A percentile compares a stretch with the other conserved stretches of the same genome.
These are phyloP conservation scores for Rousettus madagascariensis DNA, from an alignment of 2,797 vertebrate species.

Conservation along the genomic window DNA sequence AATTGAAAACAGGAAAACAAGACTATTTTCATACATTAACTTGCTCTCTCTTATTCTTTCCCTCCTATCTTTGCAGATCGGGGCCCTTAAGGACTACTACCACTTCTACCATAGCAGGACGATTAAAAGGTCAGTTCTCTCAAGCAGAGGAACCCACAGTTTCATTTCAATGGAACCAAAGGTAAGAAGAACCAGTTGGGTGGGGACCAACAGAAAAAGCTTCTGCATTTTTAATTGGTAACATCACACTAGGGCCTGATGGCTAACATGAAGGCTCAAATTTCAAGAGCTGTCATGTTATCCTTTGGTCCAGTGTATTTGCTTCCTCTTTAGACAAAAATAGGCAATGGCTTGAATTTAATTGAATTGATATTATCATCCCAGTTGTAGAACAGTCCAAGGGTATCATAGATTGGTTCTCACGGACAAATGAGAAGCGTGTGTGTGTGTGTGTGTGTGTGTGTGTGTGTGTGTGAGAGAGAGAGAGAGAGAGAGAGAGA, in stretches of 20 bases:
- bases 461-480: too few species aligned
- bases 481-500: too few species aligned
- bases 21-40: conserved; percentile 74
- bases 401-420: background rate
- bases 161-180: conserved; percentile 99
- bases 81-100: conserved; percentile 97
- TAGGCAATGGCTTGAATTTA: conserved; percentile 61
- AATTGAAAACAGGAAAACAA: conserved; percentile 75
- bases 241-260: conserved; percentile 79
- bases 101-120: conserved; percentile 99
- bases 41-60: conserved; percentile 61
- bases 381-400: background rate
- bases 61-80: conserved; percentile 89
- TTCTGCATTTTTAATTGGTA: conserved; percentile 91
- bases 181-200: conserved; percentile 90
- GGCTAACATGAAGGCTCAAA: conserved; percentile 69
- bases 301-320: conserved; percentile 65
- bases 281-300: conserved; percentile 76
- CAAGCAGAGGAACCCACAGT: conserved; percentile 96
- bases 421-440: background rate
- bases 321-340: conserved; percentile 63
- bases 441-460: too few species aligned
- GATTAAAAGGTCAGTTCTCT: conserved; percentile 97
- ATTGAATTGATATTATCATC: background rate
- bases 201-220: conserved; percentile 75